A percentile compares a stretch with the other conserved stretches of the same genome.
Evolutionary conservation across 1,140 invertebrate species (phyloP).

Genomic region (Euura saliciscinereae): DNA sequence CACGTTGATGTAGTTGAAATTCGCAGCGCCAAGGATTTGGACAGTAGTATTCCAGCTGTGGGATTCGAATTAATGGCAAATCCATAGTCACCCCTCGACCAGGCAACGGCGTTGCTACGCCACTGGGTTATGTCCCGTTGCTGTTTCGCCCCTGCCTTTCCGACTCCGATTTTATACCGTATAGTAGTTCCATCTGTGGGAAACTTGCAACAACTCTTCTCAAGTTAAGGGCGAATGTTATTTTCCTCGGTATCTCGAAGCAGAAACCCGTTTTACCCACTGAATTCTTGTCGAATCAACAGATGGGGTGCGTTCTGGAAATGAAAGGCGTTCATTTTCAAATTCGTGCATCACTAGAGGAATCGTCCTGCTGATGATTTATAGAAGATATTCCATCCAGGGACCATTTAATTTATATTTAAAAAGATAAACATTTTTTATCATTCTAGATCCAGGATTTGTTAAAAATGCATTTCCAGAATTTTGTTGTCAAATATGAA

Average conservation of each 20-base stretch:
- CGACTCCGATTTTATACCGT: not conserved
- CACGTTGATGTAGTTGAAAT: not conserved
- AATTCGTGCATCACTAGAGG: too few species aligned
- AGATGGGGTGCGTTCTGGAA: too few species aligned
- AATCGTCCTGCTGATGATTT: too few species aligned
- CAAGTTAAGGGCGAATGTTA: too few species aligned
- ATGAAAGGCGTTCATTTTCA: too few species aligned
- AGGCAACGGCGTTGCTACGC: not conserved
- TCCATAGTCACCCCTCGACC: constrained; percentile 42
- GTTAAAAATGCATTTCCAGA: too few species aligned
- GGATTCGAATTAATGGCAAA: constrained; percentile 52
- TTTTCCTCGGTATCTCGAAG: not conserved
- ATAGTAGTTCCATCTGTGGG: not conserved
- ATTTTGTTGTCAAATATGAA: too few species aligned
- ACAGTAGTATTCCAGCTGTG: constrained; percentile 42
- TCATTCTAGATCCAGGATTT: too few species aligned
- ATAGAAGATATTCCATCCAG: too few species aligned
- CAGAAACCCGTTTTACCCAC: not conserved
- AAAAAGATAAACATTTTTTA: too few species aligned
- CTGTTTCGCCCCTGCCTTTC: too few species aligned
- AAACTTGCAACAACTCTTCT: not conserved
- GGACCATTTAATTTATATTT: too few species aligned
- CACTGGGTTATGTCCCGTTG: not conserved
- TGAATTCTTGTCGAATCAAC: not conserved
- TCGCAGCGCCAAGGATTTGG: constrained; percentile 14